These are phyloP conservation scores for Montipora sp. DNA, from an alignment of 64 coral and sea anemone species.

Conservation along the genomic window DNA sequence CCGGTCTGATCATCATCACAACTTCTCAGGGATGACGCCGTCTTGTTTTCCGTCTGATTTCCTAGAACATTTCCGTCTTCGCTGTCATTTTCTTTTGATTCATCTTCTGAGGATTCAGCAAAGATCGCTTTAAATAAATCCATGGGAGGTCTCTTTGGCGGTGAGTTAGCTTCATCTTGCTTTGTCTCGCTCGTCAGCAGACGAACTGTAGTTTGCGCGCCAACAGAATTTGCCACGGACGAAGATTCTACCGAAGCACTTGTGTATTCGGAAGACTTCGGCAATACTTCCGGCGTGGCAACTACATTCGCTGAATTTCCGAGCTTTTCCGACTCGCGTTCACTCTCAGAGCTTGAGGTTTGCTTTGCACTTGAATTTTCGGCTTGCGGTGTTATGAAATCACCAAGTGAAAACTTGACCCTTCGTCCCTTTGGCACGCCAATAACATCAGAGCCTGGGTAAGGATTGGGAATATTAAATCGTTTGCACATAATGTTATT, in stretches of 20 bases:
- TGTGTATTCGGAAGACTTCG: conserved; percentile 6
- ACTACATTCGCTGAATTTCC: not conserved
- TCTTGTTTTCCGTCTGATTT: not conserved
- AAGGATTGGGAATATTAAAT: conserved; percentile 97
- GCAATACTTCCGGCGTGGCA: not conserved
- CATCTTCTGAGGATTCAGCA: conserved; percentile 87
- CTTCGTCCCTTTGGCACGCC: conserved; percentile 70
- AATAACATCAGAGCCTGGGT: conserved; percentile 68
- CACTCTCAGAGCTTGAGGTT: not conserved
- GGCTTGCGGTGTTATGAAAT: conserved; percentile 24
- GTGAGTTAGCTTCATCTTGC: conserved; percentile 6
- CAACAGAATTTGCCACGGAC: too few species aligned
- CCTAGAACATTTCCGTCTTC: conserved; percentile 1
- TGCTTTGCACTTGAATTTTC: conserved; percentile 23
- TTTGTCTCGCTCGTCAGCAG: not conserved
- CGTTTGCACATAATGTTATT: conserved; percentile 88
- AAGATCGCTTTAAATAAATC: conserved; percentile 99
- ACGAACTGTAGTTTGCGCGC: not conserved
- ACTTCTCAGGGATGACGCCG: not conserved
- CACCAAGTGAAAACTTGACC: conserved; percentile 78
- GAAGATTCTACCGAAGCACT: not conserved
- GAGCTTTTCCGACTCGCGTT: not conserved
- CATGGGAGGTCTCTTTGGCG: conserved; percentile 76
- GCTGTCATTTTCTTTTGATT: conserved; percentile 62
- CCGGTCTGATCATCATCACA: not conserved